A percentile compares a stretch with the other conserved stretches of the same genome.
phyloP scores from a whole-genome alignment of 2,888 invertebrate species.

The Rhogogaster chlorosoma region DNA sequence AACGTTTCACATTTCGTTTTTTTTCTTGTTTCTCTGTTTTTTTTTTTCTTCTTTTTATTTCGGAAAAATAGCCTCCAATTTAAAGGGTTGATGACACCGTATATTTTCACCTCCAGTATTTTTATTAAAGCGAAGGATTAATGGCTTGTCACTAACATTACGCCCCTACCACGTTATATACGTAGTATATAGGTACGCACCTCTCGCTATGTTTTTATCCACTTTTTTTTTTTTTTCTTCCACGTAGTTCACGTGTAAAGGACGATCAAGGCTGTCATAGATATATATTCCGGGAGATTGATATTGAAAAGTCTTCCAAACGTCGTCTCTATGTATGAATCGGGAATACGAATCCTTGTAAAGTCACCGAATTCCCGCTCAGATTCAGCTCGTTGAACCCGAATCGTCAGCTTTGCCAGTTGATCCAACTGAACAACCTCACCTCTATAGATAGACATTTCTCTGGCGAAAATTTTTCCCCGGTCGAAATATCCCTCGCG shows the following conservation, averaged over 20 bases:
- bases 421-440: slow-evolving; percentile 1
- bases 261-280: slow-evolving; percentile 53
- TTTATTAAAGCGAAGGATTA: slow-evolving; percentile 57
- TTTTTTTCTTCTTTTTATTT: slow-evolving; percentile 35
- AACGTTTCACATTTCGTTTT: slow-evolving; percentile 60
- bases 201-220: neutral
- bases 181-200: neutral
- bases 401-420: slow-evolving; percentile 27
- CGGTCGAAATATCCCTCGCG: neutral
- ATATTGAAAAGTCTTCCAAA: neutral
- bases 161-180: neutral
- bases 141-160: slow-evolving; percentile 57
- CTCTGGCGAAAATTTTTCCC: neutral
- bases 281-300: neutral
- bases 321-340: neutral
- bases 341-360: slow-evolving; percentile 19
- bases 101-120: slow-evolving; percentile 50
- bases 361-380: slow-evolving; percentile 26
- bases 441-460: neutral
- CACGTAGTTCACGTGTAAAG: slow-evolving; percentile 33
- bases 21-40: neutral
- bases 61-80: slow-evolving; percentile 49
- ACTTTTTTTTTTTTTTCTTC: slow-evolving; percentile 21
- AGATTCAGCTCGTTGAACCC: slow-evolving; percentile 34
- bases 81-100: slow-evolving; percentile 54